Evolutionary conservation across 2,888 invertebrate species (phyloP).

Genomic region (Lasioglossum pauxillum): DNA sequence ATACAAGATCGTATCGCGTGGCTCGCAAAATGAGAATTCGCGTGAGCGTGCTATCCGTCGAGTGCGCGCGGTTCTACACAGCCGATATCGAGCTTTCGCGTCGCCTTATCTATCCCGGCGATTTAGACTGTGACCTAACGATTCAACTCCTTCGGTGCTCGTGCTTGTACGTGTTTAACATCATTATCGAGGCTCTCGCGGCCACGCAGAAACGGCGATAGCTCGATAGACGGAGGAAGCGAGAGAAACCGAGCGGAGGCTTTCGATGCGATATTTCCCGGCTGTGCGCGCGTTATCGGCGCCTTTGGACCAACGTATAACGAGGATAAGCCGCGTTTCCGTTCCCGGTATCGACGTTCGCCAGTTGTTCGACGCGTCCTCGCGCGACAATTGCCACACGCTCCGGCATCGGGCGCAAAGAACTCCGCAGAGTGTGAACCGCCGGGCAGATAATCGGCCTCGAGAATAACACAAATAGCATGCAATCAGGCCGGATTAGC

Average conservation of each 20-base stretch:
- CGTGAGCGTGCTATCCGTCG: constrained; percentile 56
- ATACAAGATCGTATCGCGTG: constrained; percentile 63
- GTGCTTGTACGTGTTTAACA: constrained; percentile 41
- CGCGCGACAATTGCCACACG: not conserved
- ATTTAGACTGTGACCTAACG: constrained; percentile 62
- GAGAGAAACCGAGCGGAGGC: not conserved
- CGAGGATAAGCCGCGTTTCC: not conserved
- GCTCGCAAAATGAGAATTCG: constrained; percentile 69
- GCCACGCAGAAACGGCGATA: constrained; percentile 10
- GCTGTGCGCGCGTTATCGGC: not conserved
- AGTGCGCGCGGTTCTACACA: constrained; percentile 40
- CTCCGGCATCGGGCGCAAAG: not conserved
- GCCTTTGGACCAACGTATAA: constrained; percentile 1
- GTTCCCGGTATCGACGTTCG: not conserved
- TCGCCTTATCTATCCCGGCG: constrained; percentile 59
- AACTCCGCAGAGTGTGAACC: not conserved
- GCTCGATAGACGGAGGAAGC: not conserved
- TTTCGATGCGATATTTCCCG: not conserved
- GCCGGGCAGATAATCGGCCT: not conserved
- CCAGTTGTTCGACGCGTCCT: not conserved
- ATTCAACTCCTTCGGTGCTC: constrained; percentile 41
- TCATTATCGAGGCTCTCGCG: constrained; percentile 33
- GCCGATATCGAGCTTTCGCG: constrained; percentile 49
- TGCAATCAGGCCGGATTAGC: not conserved
- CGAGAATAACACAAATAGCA: not conserved